These are phyloP conservation scores for Pachyramphus minor DNA, from an alignment of 2,113 vertebrate genomes.

Conservation along the genomic window DNA sequence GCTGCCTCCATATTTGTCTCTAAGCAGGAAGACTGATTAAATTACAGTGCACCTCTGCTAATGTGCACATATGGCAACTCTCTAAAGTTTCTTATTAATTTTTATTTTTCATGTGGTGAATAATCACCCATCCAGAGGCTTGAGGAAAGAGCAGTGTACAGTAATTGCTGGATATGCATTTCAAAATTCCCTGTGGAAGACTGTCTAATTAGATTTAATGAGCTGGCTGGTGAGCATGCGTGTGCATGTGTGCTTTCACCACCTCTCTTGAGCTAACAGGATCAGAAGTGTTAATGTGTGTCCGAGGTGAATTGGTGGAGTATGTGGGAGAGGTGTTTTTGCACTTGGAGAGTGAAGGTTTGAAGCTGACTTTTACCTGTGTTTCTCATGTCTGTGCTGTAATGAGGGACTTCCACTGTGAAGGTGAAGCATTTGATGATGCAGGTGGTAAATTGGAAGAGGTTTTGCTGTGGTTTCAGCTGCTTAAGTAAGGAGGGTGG, in stretches of 20 bases:
- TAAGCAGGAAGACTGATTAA: neutral
- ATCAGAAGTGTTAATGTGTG: neutral
- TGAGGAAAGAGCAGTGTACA: slow-evolving; percentile 15
- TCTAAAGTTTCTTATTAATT: neutral
- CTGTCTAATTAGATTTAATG: slow-evolving; percentile 40
- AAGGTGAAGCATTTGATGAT: neutral
- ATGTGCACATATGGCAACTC: neutral
- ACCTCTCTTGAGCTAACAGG: neutral
- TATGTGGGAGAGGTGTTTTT: neutral
- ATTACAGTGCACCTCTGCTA: neutral
- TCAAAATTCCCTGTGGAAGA: slow-evolving; percentile 26
- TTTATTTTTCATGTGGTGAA: slow-evolving; percentile 21
- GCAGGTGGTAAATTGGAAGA: neutral
- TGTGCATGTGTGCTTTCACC: neutral
- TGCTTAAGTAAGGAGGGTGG: neutral
- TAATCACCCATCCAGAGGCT: neutral
- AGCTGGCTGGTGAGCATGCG: slow-evolving; percentile 29
- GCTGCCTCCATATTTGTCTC: neutral
- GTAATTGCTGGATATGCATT: slow-evolving; percentile 20
- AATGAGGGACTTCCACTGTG: neutral
- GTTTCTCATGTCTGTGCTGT: neutral
- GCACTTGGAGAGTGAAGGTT: neutral
- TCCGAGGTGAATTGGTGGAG: neutral
- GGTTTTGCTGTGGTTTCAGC: neutral
- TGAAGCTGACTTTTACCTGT: neutral